phyloP scores from a whole-genome alignment of 2,888 invertebrate genomes.

The Papilio gigon region DNA sequence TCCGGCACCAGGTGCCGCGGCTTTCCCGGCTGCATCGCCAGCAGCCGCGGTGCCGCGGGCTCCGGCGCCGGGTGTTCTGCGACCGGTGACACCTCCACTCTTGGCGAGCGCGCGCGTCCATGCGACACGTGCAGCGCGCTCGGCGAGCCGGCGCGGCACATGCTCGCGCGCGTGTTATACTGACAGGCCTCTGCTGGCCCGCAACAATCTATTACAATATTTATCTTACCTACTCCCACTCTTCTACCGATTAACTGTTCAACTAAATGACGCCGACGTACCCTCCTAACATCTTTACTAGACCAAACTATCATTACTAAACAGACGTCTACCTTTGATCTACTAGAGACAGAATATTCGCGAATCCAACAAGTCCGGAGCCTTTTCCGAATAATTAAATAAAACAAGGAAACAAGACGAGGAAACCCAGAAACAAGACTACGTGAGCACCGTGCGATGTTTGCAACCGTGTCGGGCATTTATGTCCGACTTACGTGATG shows the following conservation, averaged over 20 bases:
- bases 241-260: neutral
- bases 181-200: slow-evolving; percentile 80
- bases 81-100: slow-evolving; percentile 56
- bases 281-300: neutral
- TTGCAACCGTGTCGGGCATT: slow-evolving; percentile 85
- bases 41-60: slow-evolving; percentile 67
- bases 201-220: slow-evolving; percentile 58
- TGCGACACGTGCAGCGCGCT: slow-evolving; percentile 75
- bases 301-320: neutral
- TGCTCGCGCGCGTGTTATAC: slow-evolving; percentile 90
- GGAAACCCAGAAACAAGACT: neutral
- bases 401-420: neutral
- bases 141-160: slow-evolving; percentile 87
- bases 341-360: neutral
- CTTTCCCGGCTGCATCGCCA: slow-evolving; percentile 63
- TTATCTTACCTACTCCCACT: slow-evolving; percentile 35
- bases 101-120: slow-evolving; percentile 61
- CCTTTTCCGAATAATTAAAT: neutral
- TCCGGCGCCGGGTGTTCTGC: neutral
- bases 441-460: slow-evolving; percentile 64
- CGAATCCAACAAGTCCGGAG: neutral
- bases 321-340: neutral
- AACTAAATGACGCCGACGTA: neutral
- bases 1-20: slow-evolving; percentile 61
- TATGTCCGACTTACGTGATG: slow-evolving; percentile 95